Evolutionary conservation across 2,888 invertebrate species (phyloP).

Genomic region (Embidobia sp.): DNA sequence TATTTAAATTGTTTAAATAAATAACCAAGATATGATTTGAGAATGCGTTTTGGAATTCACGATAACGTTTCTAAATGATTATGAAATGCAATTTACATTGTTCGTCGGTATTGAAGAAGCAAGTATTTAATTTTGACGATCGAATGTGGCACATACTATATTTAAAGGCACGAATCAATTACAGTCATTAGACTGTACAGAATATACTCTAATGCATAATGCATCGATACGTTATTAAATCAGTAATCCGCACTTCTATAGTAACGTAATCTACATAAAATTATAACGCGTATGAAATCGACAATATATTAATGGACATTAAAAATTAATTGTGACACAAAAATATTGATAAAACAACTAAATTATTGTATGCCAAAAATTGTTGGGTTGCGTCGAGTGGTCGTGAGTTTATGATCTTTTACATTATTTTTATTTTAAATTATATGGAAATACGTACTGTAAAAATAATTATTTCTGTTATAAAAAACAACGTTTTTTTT

Average conservation of each 20-base stretch:
- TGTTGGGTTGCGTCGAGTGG: too few species aligned
- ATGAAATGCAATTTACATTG: too few species aligned
- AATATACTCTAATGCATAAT: constrained; percentile 29
- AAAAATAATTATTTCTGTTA: too few species aligned
- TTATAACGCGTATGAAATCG: neutral
- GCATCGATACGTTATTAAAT: constrained; percentile 18
- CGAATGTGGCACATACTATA: neutral
- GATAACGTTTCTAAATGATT: neutral
- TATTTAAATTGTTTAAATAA: too few species aligned
- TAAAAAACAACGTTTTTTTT: too few species aligned
- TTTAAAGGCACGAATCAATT: constrained; percentile 13
- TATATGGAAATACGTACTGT: too few species aligned
- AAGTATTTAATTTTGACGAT: neutral
- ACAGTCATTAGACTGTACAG: constrained; percentile 4
- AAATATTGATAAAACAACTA: neutral
- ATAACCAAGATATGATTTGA: too few species aligned
- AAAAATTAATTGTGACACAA: neutral
- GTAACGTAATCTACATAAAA: constrained; percentile 14
- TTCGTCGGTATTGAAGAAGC: neutral
- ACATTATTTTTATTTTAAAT: too few species aligned
- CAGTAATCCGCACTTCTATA: constrained; percentile 16
- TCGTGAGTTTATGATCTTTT: too few species aligned
- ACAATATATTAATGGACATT: constrained; percentile 1
- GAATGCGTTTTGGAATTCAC: too few species aligned
- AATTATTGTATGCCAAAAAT: neutral